Base-by-base conservation (phyloP, 2,888 invertebrate genomes). In the Unio delphinus region DNA sequence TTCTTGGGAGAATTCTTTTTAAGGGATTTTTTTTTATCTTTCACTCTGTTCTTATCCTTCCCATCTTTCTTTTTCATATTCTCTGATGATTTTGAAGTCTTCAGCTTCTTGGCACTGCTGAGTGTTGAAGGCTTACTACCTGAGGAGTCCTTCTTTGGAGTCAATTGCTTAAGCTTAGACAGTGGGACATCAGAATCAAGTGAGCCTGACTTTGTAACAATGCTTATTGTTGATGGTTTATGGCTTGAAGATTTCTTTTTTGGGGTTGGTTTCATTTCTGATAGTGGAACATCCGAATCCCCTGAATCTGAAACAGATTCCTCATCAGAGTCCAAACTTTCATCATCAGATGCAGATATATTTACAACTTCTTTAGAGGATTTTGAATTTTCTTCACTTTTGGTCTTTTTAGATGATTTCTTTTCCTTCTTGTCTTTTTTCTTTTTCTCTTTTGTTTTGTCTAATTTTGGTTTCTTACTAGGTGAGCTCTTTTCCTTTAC, bases 131-230 rank as follows among this genome's bases (percentile, higher is more conserved):
- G 58, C 60, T 59, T 66, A 65, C 20, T 68, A 55, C 63, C 64
- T 26, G 26, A 23, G 28, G 72, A 70, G 28, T 79, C 80, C 74
- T 81, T 82, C 64, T 80, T 76, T 26, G 83, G 81, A 3, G 78
- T 78, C 59, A 73, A 61, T 56, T 81, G 73, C 70, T 79, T 82
- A 30, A 86, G 72, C 57, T 77, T 79, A 56, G 80, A 71, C 55
- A 86, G 70, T 15, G 84, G 86, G 15, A 79, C 79, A 68, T 85
- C 82, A 4, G 80, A 82, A 64, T 83, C 83, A 54, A 67, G 67
- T 5, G 79, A 77, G 45, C 76, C 76, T 23, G 76, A 71, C 55
- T 57, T 55, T 56, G 65, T 62, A 55, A 63, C 28, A 59, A 18
- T 55, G 45, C 26, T 18, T n/a, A 56, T 7, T 64, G 20, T 1